Evolutionary conservation across 2,113 vertebrate species (phyloP), one percentile per base, ranked within the genome.

Genomic region (Daphoenositta chrysoptera): DNA sequence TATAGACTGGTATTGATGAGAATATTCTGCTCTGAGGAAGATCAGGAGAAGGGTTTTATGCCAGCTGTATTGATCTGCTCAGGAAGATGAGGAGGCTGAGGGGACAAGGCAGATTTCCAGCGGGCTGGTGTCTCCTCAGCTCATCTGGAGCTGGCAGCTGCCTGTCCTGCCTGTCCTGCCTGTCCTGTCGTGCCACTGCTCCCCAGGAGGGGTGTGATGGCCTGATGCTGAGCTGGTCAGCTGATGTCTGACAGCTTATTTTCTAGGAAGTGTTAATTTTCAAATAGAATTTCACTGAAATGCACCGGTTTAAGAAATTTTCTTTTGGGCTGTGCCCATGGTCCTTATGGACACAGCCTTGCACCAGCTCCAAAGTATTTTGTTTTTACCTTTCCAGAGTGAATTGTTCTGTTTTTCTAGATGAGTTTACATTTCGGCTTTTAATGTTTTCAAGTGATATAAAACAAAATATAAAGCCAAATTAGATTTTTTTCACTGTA

Each of bases 321-420:
- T 48, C 7, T 39, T 82, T 39, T n/a, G n/a, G 19, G 13, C 11
- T 33, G 3, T 64, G 10, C 20, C 13, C 8, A 1, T 13, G 42
- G 18, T 80, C 57, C 33, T 58, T 57, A 58, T 42, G 45, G 45
- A 37, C 24, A 50, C 8, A 18, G 69, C 9, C n/a, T 69, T 73
- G 30, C 28, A 20, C 27, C 0, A 0, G 2, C 2, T 56, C 60
- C 11, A 1, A 48, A 58, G 20, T 3, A 4, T 81, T 87, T 44
- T 44, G 13, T 4, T 61, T 69, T 53, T 50, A 20, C 56, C 21
- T 86, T 79, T 72, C 63, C 24, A 8, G 44, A 71, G 28, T 30
- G 39, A 69, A 70, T 9, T 30, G 44, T 21, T 75, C 16, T 63
- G 8, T 37, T 72, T 83, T 83, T 51, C 37, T 56, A 60, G 50